A percentile compares a stretch with the other conserved stretches of the same genome.
phyloP scores from a whole-genome alignment of 2,797 vertebrate genomes.

The Lepilemur septentrionalis region DNA sequence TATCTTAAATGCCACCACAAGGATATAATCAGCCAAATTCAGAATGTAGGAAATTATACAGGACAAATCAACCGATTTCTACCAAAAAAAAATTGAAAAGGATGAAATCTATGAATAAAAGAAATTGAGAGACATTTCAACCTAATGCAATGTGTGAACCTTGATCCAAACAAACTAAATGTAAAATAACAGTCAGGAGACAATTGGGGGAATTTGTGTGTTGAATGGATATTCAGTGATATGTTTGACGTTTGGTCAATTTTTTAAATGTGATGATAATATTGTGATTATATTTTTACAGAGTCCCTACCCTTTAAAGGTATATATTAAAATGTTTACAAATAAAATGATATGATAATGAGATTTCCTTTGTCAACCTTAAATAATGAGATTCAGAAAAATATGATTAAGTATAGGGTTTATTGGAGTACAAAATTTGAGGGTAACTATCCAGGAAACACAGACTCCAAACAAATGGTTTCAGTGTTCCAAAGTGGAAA shows the following conservation, averaged over 20 bases:
- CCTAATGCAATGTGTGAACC: neutral
- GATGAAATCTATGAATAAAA: neutral
- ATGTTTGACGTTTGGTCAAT: neutral
- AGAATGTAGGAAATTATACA: neutral
- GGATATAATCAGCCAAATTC: neutral
- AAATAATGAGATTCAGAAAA: neutral
- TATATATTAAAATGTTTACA: neutral
- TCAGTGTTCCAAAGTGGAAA: neutral
- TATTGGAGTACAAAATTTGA: neutral
- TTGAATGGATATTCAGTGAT: neutral
- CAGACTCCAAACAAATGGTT: neutral
- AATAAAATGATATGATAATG: neutral
- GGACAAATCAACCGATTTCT: neutral
- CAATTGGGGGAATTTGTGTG: neutral
- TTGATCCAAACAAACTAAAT: neutral
- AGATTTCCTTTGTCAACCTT: neutral
- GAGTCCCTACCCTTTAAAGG: neutral
- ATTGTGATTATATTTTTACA: neutral
- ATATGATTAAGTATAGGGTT: neutral
- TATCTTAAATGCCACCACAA: neutral
- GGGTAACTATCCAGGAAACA: neutral
- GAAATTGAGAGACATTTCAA: neutral
- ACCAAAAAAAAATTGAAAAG: neutral
- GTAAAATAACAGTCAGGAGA: neutral
- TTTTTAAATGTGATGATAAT: neutral